phyloP scores from a whole-genome alignment of 2,113 vertebrate species.

The Calonectris borealis region DNA sequence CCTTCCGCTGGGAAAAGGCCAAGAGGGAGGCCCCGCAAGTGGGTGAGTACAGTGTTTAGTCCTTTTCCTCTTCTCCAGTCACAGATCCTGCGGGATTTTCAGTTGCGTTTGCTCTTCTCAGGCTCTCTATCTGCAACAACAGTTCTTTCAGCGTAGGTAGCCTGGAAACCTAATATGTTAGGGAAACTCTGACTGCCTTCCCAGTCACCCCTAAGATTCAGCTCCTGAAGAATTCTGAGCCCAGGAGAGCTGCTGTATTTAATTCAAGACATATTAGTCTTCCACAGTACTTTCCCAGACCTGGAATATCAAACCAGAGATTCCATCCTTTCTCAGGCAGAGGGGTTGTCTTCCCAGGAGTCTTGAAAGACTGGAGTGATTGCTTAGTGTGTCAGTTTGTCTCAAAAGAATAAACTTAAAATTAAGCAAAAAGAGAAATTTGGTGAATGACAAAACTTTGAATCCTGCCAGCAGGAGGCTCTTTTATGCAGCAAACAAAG shows the following conservation, averaged over 20 bases:
- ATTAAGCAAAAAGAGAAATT: neutral
- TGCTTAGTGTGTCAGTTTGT: neutral
- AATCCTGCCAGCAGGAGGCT: neutral
- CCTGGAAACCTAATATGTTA: neutral
- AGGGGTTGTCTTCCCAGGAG: neutral
- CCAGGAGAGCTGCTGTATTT: neutral
- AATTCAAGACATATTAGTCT: neutral
- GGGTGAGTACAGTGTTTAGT: slow-evolving; percentile 18
- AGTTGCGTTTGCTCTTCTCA: neutral
- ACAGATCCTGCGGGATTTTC: neutral
- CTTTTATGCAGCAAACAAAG: neutral
- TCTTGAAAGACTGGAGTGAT: neutral
- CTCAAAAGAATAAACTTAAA: neutral
- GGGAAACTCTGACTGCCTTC: neutral
- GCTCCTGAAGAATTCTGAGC: neutral
- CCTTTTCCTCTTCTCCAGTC: neutral
- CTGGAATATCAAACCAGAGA: neutral
- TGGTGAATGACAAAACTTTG: neutral
- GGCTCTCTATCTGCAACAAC: neutral
- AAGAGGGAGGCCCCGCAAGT: slow-evolving; percentile 67
- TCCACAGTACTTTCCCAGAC: neutral
- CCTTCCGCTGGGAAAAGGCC: slow-evolving; percentile 27
- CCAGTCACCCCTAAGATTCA: neutral
- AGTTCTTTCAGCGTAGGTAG: neutral
- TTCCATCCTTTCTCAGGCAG: neutral